Conservation (phyloP, 64 coral and sea anemone species). For the Pocillopora damicornis region DNA sequence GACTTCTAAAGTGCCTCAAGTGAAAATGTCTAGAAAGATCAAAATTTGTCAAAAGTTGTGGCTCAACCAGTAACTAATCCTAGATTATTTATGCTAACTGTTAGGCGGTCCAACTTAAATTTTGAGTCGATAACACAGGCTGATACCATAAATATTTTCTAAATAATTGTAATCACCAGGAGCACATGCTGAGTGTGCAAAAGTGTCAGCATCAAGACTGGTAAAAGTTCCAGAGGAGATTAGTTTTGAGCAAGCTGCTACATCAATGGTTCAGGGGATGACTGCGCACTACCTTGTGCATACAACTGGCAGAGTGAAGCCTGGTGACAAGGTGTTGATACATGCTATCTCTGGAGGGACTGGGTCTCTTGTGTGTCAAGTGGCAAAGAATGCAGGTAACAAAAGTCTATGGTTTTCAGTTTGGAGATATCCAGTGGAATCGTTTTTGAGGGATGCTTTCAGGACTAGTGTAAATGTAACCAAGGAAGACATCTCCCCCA, state of each 20-base stretch:
- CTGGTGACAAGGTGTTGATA: slow-evolving; percentile 49
- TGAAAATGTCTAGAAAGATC: too few relatives aligned
- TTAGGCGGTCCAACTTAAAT: too few relatives aligned
- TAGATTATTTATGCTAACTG: too few relatives aligned
- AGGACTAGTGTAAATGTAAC: too few relatives aligned
- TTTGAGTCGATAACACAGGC: too few relatives aligned
- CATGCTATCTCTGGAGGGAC: slow-evolving; percentile 73
- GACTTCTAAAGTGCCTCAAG: too few relatives aligned
- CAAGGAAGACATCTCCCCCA: too few relatives aligned
- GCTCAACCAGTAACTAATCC: too few relatives aligned
- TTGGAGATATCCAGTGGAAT: too few relatives aligned
- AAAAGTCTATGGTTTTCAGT: neutral
- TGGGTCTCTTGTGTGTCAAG: slow-evolving; percentile 57
- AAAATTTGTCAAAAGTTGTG: too few relatives aligned
- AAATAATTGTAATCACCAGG: neutral
- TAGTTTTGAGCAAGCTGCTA: slow-evolving; percentile 52
- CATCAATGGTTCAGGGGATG: slow-evolving; percentile 67
- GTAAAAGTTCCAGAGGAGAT: slow-evolving; percentile 41
- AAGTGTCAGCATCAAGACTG: slow-evolving; percentile 42
- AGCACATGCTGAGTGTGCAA: slow-evolving; percentile 56
- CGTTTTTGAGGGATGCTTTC: too few relatives aligned
- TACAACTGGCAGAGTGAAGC: slow-evolving; percentile 39
- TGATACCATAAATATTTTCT: neutral
- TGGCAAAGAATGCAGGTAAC: slow-evolving; percentile 62
- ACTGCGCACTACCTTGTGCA: slow-evolving; percentile 67